Evolutionary conservation across 2,888 invertebrate species (phyloP), one percentile per base, ranked within the genome.

Genomic region (Xestia sexstrigata): DNA sequence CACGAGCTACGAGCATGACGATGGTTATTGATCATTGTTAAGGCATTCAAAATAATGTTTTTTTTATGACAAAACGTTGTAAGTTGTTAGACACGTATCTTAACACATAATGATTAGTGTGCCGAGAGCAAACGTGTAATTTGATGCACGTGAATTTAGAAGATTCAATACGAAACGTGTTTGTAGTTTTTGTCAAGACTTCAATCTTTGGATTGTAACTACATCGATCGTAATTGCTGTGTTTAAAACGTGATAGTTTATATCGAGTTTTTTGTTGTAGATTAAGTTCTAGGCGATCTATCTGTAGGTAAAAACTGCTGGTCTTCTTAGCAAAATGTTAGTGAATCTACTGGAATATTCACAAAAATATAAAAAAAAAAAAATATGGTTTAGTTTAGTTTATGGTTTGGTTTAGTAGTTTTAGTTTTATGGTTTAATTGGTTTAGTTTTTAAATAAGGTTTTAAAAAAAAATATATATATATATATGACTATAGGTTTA

Each of bases 101-200:
- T 47, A 52, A 23, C 1, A 60, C 35, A 62, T 47, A 70, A 70
- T 52, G 26, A 58, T 58, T 15, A 47, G 11, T 74, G 45, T 70
- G 69, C n/a, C 23, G 58, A 52, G 17, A 76, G 4, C 30, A 71
- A 69, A 45, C 55, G 17, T 49, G 20, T 58, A 45, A 69, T 71
- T 39, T 30, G 30, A 30, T 9, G 58, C 49, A 68, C 67, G 55
- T 83, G 55, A 68, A 49, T 76, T 45, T 30, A 11, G 23, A 4
- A 52, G 42, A 58, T 79, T 69, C 15, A 60, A 52, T 39, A 76
- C 35, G 30, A 76, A 39, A 70, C 52, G 42, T 52, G 49, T 63
- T 26, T 67, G 7, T 58, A 35, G n/a, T 68, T 82, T 82, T 75
- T 69, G n/a, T 4, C 1, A n/a, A 42, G 2, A 42, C 0, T 65